Evolutionary conservation across 2,113 vertebrate genomes (phyloP).

Genomic region (Parotia lawesii): DNA sequence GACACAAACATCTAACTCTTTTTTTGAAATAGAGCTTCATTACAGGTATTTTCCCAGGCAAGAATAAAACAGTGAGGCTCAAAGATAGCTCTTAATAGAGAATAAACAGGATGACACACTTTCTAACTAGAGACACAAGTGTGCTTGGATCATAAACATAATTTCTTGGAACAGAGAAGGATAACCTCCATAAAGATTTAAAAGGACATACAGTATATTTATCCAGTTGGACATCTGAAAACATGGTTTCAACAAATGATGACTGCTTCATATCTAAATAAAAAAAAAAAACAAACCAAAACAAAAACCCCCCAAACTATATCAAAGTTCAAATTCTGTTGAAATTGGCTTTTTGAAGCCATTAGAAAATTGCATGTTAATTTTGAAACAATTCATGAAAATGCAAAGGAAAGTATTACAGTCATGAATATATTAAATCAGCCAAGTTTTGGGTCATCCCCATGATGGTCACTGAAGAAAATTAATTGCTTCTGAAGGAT

Average conservation of each 20-base stretch:
- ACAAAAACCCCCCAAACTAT: background rate
- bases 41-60: background rate
- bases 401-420: background rate
- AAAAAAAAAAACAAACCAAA: background rate
- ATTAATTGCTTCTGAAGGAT: constrained; percentile 15
- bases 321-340: background rate
- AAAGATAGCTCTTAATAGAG: background rate
- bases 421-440: background rate
- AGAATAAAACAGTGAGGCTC: background rate
- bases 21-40: background rate
- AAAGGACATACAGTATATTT: background rate
- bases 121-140: background rate
- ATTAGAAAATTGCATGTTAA: background rate
- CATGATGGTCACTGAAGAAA: background rate
- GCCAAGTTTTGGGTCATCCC: background rate
- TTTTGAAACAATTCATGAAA: background rate
- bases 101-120: background rate
- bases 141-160: background rate
- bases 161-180: background rate
- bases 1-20: background rate
- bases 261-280: background rate
- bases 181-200: background rate
- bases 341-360: background rate
- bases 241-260: background rate
- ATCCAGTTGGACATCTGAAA: background rate